These are phyloP conservation scores for Chaetodon trifasciatus DNA, from an alignment of 2,797 vertebrate genomes.

Conservation along the genomic window DNA sequence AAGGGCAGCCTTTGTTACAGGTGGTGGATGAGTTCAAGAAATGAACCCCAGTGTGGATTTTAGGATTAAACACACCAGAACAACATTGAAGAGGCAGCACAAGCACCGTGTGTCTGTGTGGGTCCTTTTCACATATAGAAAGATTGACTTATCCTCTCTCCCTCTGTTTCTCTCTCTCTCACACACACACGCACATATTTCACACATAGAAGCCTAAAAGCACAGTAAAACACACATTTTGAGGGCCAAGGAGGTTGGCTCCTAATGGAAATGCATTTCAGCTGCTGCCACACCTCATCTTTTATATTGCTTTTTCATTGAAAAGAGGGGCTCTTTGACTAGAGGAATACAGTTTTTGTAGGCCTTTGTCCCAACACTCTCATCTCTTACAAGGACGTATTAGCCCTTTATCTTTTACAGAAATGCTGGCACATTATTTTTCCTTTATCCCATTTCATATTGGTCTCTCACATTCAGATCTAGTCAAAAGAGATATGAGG, in stretches of 20 bases:
- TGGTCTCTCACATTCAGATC: slow-evolving; percentile 53
- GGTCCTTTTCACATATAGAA: slow-evolving; percentile 33
- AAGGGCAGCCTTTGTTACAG: slow-evolving; percentile 58
- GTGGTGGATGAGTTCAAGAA: slow-evolving; percentile 65
- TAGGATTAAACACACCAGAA: slow-evolving; percentile 61
- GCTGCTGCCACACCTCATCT: slow-evolving; percentile 71
- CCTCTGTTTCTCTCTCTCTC: not conserved
- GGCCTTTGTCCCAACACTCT: slow-evolving; percentile 70
- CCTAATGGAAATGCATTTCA: slow-evolving; percentile 80
- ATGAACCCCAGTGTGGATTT: slow-evolving; percentile 63
- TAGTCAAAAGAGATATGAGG: slow-evolving; percentile 56
- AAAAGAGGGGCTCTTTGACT: slow-evolving; percentile 69
- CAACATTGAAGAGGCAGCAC: slow-evolving; percentile 33
- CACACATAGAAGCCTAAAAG: slow-evolving; percentile 31
- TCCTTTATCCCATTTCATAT: slow-evolving; percentile 69
- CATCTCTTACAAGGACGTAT: slow-evolving; percentile 69
- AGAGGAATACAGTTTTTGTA: slow-evolving; percentile 61
- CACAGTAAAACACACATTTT: slow-evolving; percentile 52
- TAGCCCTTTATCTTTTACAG: slow-evolving; percentile 68
- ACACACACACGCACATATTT: slow-evolving; percentile 12
- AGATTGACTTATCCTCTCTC: not conserved
- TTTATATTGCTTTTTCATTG: slow-evolving; percentile 76
- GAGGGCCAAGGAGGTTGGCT: slow-evolving; percentile 64
- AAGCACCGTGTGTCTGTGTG: not conserved
- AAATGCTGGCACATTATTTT: slow-evolving; percentile 71